Conservation (phyloP, 1,140 invertebrate species). For the Heterodera carotae region DNA sequence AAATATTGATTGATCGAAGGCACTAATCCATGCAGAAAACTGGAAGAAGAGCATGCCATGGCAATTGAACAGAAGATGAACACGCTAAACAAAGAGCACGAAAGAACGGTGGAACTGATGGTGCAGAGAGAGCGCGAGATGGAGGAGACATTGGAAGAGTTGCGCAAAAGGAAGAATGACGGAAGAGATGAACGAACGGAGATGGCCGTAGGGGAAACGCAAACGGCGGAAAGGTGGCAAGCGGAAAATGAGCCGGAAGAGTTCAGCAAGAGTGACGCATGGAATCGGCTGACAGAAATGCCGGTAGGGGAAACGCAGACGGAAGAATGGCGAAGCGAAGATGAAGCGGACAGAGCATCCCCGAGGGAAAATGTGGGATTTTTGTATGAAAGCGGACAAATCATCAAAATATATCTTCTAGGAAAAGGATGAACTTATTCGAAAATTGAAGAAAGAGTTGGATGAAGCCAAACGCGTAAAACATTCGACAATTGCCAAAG, state of each 20-base stretch:
- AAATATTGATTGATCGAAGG: conserved; percentile 68
- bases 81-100: conserved; percentile 26
- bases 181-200: conserved; percentile 10
- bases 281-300: conserved; percentile 9
- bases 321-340: background rate
- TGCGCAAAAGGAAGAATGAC: conserved; percentile 9
- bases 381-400: too few species aligned
- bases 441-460: conserved; percentile 19
- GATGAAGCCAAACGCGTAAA: conserved; percentile 5
- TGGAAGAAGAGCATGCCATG: conserved; percentile 23
- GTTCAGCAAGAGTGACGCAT: conserved; percentile 8
- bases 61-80: conserved; percentile 29
- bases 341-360: conserved; percentile 6
- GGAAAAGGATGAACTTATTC: conserved; percentile 29
- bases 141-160: conserved; percentile 11
- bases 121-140: conserved; percentile 25
- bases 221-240: conserved; percentile 24
- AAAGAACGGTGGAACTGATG: conserved; percentile 37
- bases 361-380: background rate
- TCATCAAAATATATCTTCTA: conserved; percentile 8
- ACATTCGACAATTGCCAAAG: conserved; percentile 3
- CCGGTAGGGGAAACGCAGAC: conserved; percentile 27
- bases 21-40: background rate
- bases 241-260: too few species aligned
- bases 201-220: conserved; percentile 22